A percentile compares a stretch with the other conserved stretches of the same genome.
Conservation (phyloP, 2,113 vertebrate species). For the Nerophis lumbriciformis region DNA sequence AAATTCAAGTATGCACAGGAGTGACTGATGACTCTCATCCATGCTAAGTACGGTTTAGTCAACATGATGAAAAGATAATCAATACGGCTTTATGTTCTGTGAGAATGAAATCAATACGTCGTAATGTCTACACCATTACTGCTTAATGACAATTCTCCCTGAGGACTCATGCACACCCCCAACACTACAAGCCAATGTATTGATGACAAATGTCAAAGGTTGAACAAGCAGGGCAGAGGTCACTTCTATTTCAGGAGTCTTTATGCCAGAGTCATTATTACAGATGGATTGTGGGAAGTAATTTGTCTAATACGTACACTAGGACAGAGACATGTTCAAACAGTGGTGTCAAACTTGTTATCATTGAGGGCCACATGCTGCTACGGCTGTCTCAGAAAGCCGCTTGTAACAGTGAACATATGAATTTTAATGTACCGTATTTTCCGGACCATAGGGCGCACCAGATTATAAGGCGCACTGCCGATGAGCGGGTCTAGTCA, state of each 20-base stretch:
- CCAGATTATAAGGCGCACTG: too few species aligned
- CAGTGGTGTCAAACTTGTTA: too few species aligned
- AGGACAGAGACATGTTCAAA: too few species aligned
- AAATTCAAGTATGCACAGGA: too few species aligned
- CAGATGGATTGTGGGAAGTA: background rate
- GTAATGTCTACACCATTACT: constrained; percentile 26
- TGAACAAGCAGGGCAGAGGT: constrained; percentile 13
- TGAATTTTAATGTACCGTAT: too few species aligned
- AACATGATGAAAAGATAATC: constrained; percentile 4
- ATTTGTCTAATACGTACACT: too few species aligned
- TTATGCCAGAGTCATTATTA: constrained; percentile 6
- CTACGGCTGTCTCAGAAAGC: too few species aligned
- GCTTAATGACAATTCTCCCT: constrained; percentile 2
- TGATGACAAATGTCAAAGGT: constrained; percentile 21
- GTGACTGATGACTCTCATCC: background rate
- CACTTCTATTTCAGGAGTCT: constrained; percentile 7
- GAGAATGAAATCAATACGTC: constrained; percentile 25
- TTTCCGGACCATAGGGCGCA: too few species aligned
- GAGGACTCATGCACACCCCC: constrained; percentile 9
- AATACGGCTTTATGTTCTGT: constrained; percentile 9
- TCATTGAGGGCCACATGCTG: too few species aligned
- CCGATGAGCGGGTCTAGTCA: too few species aligned
- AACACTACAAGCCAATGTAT: background rate
- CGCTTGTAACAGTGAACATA: too few species aligned
- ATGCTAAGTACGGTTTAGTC: background rate